These are phyloP conservation scores for Tyria jacobaeae DNA, from an alignment of 2,888 invertebrate species.

Conservation along the genomic window DNA sequence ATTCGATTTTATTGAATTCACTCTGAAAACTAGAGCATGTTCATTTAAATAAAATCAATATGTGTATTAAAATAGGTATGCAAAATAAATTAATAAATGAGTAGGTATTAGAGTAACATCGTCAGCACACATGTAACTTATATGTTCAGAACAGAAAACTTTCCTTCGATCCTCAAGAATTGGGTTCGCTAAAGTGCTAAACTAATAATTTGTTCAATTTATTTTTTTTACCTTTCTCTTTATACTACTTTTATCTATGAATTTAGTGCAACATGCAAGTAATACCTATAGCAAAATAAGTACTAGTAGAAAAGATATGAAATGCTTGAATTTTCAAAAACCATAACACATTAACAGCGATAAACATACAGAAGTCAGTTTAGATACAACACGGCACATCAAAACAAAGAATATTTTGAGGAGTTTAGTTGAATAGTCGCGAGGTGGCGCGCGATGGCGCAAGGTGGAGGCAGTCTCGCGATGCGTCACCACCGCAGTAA, in stretches of 20 bases:
- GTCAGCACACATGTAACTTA: background rate
- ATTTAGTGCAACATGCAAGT: background rate
- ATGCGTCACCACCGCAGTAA: constrained; percentile 55
- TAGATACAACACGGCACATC: constrained; percentile 12
- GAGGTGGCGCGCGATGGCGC: constrained; percentile 33
- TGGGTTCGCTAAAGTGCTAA: too few species aligned
- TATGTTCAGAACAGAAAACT: too few species aligned
- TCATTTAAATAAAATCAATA: too few species aligned
- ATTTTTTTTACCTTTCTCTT: background rate
- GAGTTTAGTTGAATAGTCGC: constrained; percentile 28
- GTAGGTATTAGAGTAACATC: background rate
- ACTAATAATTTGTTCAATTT: too few species aligned
- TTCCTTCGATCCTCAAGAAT: too few species aligned
- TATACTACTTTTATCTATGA: background rate
- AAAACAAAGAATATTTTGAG: constrained; percentile 39
- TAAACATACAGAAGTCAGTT: constrained; percentile 15
- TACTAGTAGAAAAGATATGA: too few species aligned
- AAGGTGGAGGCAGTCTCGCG: constrained; percentile 30
- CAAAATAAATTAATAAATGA: background rate
- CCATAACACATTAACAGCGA: constrained; percentile 1
- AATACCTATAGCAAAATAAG: background rate
- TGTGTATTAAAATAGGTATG: background rate
- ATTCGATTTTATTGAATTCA: background rate
- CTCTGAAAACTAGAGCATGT: background rate
- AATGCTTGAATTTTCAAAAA: background rate